Evolutionary conservation across 1,140 invertebrate genomes (phyloP).

Genomic region (Brachionus rotundiformis): DNA sequence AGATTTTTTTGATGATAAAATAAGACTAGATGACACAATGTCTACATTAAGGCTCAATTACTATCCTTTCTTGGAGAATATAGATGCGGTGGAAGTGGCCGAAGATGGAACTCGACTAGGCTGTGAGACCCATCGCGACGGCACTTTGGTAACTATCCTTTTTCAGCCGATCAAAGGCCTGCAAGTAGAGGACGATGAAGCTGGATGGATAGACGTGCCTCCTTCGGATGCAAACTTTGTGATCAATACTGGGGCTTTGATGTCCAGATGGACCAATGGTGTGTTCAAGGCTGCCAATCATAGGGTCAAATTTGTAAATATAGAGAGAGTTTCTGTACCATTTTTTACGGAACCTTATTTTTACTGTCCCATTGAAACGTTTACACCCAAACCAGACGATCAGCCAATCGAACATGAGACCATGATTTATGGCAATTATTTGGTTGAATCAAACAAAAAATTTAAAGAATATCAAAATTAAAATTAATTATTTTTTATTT

Average conservation of each 20-base stretch:
- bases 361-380: background rate
- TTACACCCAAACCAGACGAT: background rate
- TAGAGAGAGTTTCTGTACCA: background rate
- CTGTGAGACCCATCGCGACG: slow-evolving; percentile 14
- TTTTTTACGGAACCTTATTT: slow-evolving; percentile 13
- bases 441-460: background rate
- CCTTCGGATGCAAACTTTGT: background rate
- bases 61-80: slow-evolving; percentile 18
- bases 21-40: background rate
- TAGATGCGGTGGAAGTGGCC: background rate
- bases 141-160: background rate
- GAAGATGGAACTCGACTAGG: background rate
- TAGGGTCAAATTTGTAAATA: slow-evolving; percentile 31
- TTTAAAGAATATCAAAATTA: slow-evolving; percentile 29
- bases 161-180: slow-evolving; percentile 7
- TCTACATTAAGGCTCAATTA: background rate
- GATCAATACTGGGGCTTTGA: background rate
- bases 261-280: slow-evolving; percentile 18
- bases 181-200: background rate
- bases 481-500: too few species aligned
- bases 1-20: background rate
- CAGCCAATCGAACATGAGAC: background rate
- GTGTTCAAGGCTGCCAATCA: background rate
- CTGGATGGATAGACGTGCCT: background rate
- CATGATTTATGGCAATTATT: background rate